These are phyloP conservation scores for Pinctada fucata DNA, from an alignment of 2,888 invertebrate genomes.

Conservation along the genomic window DNA sequence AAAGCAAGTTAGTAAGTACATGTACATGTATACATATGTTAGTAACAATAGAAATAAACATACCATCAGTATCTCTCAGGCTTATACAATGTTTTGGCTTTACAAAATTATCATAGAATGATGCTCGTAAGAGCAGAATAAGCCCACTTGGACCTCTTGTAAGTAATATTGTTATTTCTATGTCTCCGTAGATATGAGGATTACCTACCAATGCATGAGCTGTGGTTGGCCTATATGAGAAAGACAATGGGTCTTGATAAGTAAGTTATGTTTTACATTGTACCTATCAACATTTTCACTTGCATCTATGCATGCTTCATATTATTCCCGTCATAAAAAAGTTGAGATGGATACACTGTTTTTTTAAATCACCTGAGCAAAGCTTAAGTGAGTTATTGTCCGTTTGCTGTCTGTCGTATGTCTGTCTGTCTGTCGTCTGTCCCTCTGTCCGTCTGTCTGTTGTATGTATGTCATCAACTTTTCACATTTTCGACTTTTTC, in stretches of 20 bases:
- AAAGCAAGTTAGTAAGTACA: too few relatives aligned
- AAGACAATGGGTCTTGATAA: slow-evolving; percentile 61
- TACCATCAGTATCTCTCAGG: too few relatives aligned
- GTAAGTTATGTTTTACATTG: slow-evolving; percentile 46
- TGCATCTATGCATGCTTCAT: too few relatives aligned
- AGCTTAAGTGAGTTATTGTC: background rate
- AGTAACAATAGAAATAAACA: too few relatives aligned
- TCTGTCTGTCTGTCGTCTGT: too few relatives aligned
- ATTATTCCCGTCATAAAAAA: background rate
- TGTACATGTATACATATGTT: too few relatives aligned
- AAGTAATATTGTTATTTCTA: too few relatives aligned
- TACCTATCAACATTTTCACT: background rate
- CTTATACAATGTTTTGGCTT: too few relatives aligned
- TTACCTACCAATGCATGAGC: slow-evolving; percentile 65
- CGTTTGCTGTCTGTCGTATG: background rate
- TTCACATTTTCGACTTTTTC: background rate
- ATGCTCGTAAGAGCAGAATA: too few relatives aligned
- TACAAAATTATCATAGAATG: too few relatives aligned
- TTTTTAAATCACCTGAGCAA: slow-evolving; percentile 1
- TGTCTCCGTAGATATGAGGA: slow-evolving; percentile 58
- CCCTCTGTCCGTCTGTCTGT: too few relatives aligned
- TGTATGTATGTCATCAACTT: background rate
- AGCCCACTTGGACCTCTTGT: too few relatives aligned
- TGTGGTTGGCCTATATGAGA: slow-evolving; percentile 73
- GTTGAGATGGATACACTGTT: background rate